A percentile compares a stretch with the other conserved stretches of the same genome.
Conservation (phyloP, 2,113 vertebrate genomes). For the Carettochelys insculpta region DNA sequence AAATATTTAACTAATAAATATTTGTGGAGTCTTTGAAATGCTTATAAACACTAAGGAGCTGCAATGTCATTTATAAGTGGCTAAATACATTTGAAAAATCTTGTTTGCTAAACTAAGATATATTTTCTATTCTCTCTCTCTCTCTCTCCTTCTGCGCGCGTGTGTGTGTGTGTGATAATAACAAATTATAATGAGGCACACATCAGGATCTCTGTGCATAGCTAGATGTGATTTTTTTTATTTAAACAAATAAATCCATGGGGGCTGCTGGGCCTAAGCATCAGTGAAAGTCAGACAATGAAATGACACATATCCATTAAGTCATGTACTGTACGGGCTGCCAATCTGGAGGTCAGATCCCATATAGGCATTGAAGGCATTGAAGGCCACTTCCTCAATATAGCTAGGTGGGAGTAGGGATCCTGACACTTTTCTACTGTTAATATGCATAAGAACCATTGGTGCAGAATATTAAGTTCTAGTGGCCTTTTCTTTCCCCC, state of each 20-base stretch:
- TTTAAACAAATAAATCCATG: background rate
- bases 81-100: background rate
- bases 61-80: background rate
- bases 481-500: background rate
- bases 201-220: background rate
- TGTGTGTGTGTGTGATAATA: too few species aligned
- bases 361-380: background rate
- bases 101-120: background rate
- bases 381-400: too few species aligned
- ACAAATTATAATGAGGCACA: background rate
- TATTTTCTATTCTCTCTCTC: background rate
- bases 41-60: background rate
- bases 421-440: background rate
- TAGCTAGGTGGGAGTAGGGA: background rate
- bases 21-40: too few species aligned
- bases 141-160: too few species aligned
- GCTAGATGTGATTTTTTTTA: background rate
- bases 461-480: background rate
- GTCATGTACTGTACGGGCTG: background rate
- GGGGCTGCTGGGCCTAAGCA: background rate
- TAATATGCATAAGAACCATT: background rate
- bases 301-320: background rate
- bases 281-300: background rate
- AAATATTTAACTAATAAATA: too few species aligned
- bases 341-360: background rate